Evolutionary conservation across 2,113 vertebrate species (phyloP).

Genomic region (Mus pahari): DNA sequence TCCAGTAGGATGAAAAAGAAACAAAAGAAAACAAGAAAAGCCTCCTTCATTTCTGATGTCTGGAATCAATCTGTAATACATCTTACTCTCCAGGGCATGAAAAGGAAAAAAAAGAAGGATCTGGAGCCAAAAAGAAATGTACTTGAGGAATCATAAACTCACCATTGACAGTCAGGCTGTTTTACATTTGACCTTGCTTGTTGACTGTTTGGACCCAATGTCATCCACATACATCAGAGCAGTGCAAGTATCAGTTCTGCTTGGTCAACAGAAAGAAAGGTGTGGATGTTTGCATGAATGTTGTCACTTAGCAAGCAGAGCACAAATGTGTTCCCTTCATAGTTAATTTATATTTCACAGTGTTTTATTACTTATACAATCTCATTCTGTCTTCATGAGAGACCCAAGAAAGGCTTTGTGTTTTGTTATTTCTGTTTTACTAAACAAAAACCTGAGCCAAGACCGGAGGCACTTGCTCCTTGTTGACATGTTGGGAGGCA

Average conservation of each 20-base stretch:
- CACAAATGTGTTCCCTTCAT: neutral
- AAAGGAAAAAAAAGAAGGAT: neutral
- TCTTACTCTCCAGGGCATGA: conserved; percentile 1
- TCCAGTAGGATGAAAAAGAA: conserved; percentile 33
- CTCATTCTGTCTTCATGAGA: conserved; percentile 37
- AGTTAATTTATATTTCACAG: neutral
- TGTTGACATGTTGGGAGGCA: conserved; percentile 28
- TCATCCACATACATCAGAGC: neutral
- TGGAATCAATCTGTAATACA: conserved; percentile 47
- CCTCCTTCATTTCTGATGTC: conserved; percentile 15
- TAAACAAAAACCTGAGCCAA: conserved; percentile 32
- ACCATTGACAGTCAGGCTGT: neutral
- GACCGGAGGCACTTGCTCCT: neutral
- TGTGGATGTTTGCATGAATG: conserved; percentile 1
- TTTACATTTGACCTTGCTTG: conserved; percentile 4
- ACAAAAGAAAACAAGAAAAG: neutral
- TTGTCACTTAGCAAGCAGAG: conserved; percentile 10
- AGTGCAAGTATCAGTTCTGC: conserved; percentile 1
- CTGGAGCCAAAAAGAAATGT: neutral
- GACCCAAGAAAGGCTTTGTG: neutral
- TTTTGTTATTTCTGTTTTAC: conserved; percentile 26
- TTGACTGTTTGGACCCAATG: neutral
- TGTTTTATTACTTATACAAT: conserved; percentile 35
- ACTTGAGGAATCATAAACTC: neutral
- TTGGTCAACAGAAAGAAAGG: neutral